Conservation (phyloP, 2,888 invertebrate genomes). For the Therioaphis trifolii region DNA sequence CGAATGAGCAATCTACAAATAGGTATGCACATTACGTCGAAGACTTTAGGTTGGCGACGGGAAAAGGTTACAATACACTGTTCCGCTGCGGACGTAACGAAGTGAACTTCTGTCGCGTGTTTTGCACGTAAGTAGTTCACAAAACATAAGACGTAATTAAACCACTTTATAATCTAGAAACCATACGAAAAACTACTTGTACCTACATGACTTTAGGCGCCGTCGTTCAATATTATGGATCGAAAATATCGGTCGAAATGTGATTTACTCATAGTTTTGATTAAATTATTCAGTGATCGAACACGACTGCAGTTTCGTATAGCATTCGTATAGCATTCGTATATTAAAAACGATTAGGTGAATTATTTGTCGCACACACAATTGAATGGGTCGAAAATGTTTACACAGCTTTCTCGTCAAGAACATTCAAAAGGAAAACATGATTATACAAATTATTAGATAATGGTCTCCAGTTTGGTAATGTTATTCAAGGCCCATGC, state of each 20-base stretch:
- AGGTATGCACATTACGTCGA: conserved; percentile 3
- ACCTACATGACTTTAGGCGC: no score
- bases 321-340: no score
- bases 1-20: conserved; percentile 35
- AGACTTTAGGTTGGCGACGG: neutral
- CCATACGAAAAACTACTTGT: neutral
- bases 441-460: conserved; percentile 12
- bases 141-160: neutral
- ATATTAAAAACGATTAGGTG: no score
- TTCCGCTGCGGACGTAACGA: neutral
- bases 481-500: conserved; percentile 15
- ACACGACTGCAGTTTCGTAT: no score
- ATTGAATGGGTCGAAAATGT: no score
- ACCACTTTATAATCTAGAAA: neutral
- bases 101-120: neutral
- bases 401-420: neutral
- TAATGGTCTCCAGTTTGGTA: conserved; percentile 28
- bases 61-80: conserved; percentile 1
- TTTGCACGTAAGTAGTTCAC: neutral
- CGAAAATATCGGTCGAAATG: no score
- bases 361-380: no score
- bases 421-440: neutral
- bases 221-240: no score
- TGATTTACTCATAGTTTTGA: no score
- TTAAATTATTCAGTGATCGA: no score